These are phyloP conservation scores for Thymallus thymallus DNA, from an alignment of 2,113 vertebrate species.

Conservation along the genomic window DNA sequence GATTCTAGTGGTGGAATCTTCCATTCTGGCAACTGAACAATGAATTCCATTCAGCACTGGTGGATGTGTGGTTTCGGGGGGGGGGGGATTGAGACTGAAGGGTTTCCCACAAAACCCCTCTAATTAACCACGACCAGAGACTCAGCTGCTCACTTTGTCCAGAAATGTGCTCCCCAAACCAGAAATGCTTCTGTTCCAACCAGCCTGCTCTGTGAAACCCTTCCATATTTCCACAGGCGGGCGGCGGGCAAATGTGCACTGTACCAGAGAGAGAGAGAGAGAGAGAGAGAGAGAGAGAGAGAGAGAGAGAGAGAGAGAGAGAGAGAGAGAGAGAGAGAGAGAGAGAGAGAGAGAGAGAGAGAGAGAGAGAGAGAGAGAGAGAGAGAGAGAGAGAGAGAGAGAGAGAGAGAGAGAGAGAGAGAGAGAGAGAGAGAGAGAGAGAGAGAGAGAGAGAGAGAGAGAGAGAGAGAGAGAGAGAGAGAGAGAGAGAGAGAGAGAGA, in stretches of 20 bases:
- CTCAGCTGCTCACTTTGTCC: slow-evolving; percentile 52
- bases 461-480: slow-evolving; percentile 15
- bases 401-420: slow-evolving; percentile 10
- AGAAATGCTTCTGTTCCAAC: slow-evolving; percentile 38
- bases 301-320: background rate
- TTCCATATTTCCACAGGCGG: slow-evolving; percentile 26
- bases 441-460: slow-evolving; percentile 10
- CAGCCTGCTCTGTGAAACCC: slow-evolving; percentile 29
- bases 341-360: background rate
- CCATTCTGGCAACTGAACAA: slow-evolving; percentile 59
- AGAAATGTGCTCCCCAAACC: slow-evolving; percentile 64
- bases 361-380: background rate
- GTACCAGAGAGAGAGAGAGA: background rate
- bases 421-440: slow-evolving; percentile 15
- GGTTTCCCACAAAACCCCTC: slow-evolving; percentile 68
- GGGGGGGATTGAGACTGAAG: slow-evolving; percentile 46
- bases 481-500: slow-evolving; percentile 3
- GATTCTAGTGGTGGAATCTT: slow-evolving; percentile 53
- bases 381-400: slow-evolving; percentile 3
- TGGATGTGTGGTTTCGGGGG: slow-evolving; percentile 46
- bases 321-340: background rate
- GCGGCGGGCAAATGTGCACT: slow-evolving; percentile 1
- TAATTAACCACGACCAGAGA: slow-evolving; percentile 64
- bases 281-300: background rate
- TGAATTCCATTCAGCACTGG: slow-evolving; percentile 61